phyloP scores from a whole-genome alignment of 2,113 vertebrate species.

The Ammodytes dubius region DNA sequence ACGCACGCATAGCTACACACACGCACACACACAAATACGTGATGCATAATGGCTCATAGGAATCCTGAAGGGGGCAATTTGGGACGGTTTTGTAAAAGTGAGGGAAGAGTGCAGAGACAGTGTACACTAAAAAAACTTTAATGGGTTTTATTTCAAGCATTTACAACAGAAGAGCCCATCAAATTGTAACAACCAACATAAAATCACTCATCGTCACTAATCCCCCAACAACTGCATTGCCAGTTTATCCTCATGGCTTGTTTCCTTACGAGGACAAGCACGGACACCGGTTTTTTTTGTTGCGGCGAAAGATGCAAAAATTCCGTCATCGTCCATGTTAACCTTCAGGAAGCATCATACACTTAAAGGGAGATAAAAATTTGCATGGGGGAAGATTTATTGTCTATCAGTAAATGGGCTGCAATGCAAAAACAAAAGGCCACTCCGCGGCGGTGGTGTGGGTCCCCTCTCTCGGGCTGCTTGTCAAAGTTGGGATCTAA shows the following conservation, averaged over 20 bases:
- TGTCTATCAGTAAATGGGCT: constrained; percentile 80
- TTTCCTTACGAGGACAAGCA: constrained; percentile 46
- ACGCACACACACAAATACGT: constrained; percentile 1
- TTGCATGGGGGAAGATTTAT: constrained; percentile 87
- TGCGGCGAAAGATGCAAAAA: constrained; percentile 69
- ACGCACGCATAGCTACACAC: constrained; percentile 3
- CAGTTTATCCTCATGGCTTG: constrained; percentile 65
- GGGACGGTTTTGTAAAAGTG: constrained; percentile 70
- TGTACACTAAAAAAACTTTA: constrained; percentile 79
- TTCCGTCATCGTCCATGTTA: constrained; percentile 77
- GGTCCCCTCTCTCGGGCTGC: constrained; percentile 64
- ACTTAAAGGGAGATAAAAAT: constrained; percentile 81
- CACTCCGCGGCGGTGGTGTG: constrained; percentile 50
- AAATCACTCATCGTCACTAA: constrained; percentile 78
- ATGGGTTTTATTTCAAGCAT: constrained; percentile 78
- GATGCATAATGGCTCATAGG: constrained; percentile 55
- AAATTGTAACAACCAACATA: constrained; percentile 79
- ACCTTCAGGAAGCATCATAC: constrained; percentile 84
- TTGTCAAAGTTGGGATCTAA: constrained; percentile 84
- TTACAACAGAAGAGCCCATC: constrained; percentile 75
- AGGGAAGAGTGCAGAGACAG: constrained; percentile 54
- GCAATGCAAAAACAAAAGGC: constrained; percentile 81
- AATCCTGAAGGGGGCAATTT: constrained; percentile 75
- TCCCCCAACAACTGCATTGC: constrained; percentile 60
- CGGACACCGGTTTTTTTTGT: constrained; percentile 38